A percentile compares a stretch with the other conserved stretches of the same genome.
Evolutionary conservation across 2,888 invertebrate species (phyloP).

Genomic region (Diploptera punctata): DNA sequence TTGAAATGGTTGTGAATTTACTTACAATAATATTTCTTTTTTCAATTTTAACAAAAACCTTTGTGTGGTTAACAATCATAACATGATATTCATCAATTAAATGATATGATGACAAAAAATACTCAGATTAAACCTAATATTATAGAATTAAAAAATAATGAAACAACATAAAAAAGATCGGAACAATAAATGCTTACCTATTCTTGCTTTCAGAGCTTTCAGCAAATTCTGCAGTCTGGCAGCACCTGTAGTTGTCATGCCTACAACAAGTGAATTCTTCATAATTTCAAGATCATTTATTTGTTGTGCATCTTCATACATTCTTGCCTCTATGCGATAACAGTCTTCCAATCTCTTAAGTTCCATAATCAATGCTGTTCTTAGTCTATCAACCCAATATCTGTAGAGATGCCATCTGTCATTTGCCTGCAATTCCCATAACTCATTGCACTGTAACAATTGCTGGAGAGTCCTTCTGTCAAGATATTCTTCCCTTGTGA

Average conservation of each 20-base stretch:
- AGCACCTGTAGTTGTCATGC: conserved; percentile 80
- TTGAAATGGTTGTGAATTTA: too few species aligned
- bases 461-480: not conserved
- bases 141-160: too few species aligned
- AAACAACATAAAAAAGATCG: too few species aligned
- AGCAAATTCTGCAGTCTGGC: conserved; percentile 70
- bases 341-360: conserved; percentile 38
- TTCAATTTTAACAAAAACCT: too few species aligned
- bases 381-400: conserved; percentile 37
- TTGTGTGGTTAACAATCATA: too few species aligned
- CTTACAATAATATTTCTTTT: too few species aligned
- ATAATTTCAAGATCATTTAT: conserved; percentile 65
- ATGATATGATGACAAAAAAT: too few species aligned
- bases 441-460: not conserved
- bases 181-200: too few species aligned
- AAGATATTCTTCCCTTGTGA: not conserved
- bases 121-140: too few species aligned
- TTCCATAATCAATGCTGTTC: conserved; percentile 1
- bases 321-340: conserved; percentile 50
- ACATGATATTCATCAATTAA: too few species aligned
- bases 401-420: conserved; percentile 40
- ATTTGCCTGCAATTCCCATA: conserved; percentile 28
- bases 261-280: conserved; percentile 65
- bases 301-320: conserved; percentile 60
- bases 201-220: conserved; percentile 64